These are phyloP conservation scores for Rhagonycha lutea DNA, from an alignment of 2,888 invertebrate species.

Conservation along the genomic window DNA sequence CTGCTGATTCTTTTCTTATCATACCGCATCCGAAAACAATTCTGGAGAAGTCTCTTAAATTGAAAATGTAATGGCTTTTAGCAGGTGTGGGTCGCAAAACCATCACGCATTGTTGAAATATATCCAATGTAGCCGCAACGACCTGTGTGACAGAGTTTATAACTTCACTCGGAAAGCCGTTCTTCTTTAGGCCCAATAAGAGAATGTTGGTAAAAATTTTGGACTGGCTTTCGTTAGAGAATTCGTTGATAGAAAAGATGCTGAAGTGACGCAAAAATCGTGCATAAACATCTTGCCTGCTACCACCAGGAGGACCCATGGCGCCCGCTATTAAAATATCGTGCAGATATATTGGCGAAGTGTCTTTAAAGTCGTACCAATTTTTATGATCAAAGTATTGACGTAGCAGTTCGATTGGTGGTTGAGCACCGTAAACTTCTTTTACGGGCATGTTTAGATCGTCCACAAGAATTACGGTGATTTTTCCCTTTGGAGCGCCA, in stretches of 20 bases:
- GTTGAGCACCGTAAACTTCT: constrained; percentile 83
- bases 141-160: constrained; percentile 69
- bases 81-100: constrained; percentile 79
- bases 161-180: constrained; percentile 81
- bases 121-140: constrained; percentile 79
- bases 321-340: constrained; percentile 84
- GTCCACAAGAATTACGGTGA: constrained; percentile 78
- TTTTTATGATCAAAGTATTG: constrained; percentile 83
- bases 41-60: constrained; percentile 79
- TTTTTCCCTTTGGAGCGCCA: constrained; percentile 76
- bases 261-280: constrained; percentile 87
- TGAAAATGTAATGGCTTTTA: constrained; percentile 86
- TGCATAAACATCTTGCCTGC: constrained; percentile 81
- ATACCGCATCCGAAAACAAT: constrained; percentile 86
- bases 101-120: constrained; percentile 72
- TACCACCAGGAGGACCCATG: constrained; percentile 89
- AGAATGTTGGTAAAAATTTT: constrained; percentile 84
- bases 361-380: constrained; percentile 88
- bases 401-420: constrained; percentile 80
- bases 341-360: constrained; percentile 72
- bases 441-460: constrained; percentile 87
- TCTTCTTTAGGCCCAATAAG: constrained; percentile 73
- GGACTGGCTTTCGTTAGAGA: constrained; percentile 83
- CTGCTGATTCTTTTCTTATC: constrained; percentile 78
- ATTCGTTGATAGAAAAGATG: constrained; percentile 84